Evolutionary conservation across 2,888 invertebrate species (phyloP).

Genomic region (Polyommatus iphigenia): DNA sequence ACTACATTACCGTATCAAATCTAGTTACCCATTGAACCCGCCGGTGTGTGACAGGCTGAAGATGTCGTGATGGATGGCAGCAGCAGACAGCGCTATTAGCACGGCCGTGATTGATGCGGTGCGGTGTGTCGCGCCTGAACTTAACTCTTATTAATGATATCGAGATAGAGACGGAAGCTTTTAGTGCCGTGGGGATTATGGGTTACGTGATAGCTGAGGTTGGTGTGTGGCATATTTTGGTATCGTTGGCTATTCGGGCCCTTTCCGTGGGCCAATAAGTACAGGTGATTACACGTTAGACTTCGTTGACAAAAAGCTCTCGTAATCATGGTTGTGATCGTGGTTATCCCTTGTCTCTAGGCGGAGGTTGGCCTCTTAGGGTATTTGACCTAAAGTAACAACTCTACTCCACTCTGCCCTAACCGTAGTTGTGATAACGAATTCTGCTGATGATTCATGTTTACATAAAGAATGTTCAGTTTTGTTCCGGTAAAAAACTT

Average conservation of each 20-base stretch:
- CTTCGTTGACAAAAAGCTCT: too few species aligned
- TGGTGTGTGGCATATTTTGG: not conserved
- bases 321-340: too few species aligned
- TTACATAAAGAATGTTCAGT: not conserved
- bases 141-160: constrained; percentile 20
- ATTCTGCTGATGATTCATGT: not conserved
- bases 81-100: constrained; percentile 27
- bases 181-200: not conserved
- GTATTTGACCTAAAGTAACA: too few species aligned
- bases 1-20: not conserved
- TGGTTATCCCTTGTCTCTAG: too few species aligned
- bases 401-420: not conserved
- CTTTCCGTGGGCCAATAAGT: too few species aligned
- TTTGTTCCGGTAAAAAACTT: not conserved
- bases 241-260: not conserved
- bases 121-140: constrained; percentile 22
- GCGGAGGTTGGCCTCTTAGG: too few species aligned
- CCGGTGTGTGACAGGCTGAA: constrained; percentile 3
- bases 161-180: constrained; percentile 23
- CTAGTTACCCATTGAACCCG: not conserved
- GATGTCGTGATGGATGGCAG: constrained; percentile 24
- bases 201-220: not conserved
- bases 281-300: not conserved
- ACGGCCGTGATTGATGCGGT: constrained; percentile 27
- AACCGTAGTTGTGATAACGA: not conserved